phyloP scores from a whole-genome alignment of 2,888 invertebrate species.

The Malachius bipustulatus region DNA sequence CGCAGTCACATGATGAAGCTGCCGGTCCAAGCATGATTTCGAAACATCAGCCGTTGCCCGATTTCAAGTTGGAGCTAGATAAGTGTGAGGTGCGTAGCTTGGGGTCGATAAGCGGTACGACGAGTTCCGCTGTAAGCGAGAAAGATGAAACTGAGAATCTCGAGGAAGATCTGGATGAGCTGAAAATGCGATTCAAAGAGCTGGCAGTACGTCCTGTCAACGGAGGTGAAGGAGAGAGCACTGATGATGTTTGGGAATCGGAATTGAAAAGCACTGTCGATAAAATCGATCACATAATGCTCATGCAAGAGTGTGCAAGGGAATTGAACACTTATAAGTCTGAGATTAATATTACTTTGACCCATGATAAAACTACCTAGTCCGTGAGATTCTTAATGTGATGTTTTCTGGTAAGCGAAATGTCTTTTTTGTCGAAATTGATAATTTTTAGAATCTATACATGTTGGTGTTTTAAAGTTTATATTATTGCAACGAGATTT shows the following conservation, averaged over 20 bases:
- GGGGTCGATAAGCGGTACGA: conserved; percentile 42
- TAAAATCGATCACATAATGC: conserved; percentile 58
- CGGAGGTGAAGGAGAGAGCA: conserved; percentile 54
- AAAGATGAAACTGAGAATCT: conserved; percentile 34
- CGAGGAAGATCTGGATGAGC: conserved; percentile 47
- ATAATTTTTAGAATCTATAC: too few species aligned
- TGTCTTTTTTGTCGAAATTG: too few species aligned
- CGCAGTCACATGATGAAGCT: conserved; percentile 29
- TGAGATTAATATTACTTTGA: conserved; percentile 11
- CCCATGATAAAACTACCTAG: conserved; percentile 6
- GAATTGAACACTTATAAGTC: conserved; percentile 36
- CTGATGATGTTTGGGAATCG: conserved; percentile 58
- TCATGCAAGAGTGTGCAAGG: conserved; percentile 52
- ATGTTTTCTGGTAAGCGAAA: too few species aligned
- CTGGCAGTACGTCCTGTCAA: conserved; percentile 63
- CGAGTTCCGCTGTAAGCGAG: conserved; percentile 41
- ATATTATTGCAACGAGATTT: too few species aligned
- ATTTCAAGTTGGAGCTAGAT: conserved; percentile 45
- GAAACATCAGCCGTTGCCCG: conserved; percentile 32
- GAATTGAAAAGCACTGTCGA: conserved; percentile 63
- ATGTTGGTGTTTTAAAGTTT: too few species aligned
- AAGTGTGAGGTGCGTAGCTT: conserved; percentile 45
- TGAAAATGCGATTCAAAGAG: conserved; percentile 57
- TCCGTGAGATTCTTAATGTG: too few species aligned
- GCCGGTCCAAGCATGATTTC: conserved; percentile 10